Base-by-base conservation (phyloP, 2,797 vertebrate species). In the Mus spretus region DNA sequence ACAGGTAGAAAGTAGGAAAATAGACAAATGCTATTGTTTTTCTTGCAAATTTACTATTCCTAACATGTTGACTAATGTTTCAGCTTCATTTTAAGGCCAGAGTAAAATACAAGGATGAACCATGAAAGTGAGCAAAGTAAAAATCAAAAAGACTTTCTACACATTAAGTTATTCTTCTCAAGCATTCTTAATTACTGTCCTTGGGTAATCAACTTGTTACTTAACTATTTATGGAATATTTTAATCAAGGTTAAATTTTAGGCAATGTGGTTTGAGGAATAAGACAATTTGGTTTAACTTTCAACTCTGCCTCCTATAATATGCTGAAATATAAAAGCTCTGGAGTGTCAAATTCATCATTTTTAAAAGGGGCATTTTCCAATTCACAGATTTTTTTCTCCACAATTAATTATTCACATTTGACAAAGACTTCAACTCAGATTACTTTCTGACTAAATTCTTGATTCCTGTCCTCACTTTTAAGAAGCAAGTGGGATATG, bases 221-320 rank as follows among this genome's bases (percentile, higher is more conserved):
- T 95, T 92, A 89, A 89, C 82, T 92, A 96, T 91, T 88, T 94
- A 84, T 90, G 94, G 11, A 96, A 81, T 85, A 91, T 94, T 96
- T 97, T 93, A 90, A 72, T 72, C n/a, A 84, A 88, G n/a, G 44
- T 95, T 3, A 91, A 78, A 22, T 50, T 97, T 90, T 78, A 59
- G 50, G 57, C 31, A 91, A 24, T 59, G 50, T 26, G 50, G 31
- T 24, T 92, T 91, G 89, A 63, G 40, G 57, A 93, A 53, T 84
- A 91, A 94, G 63, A 89, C 63, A 93, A 96, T 13, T 75, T 78
- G 24, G 22, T 89, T 84, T 44, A 96, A 78, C 28, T 93, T 96
- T 94, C 34, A 89, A 40, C 28, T 89, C 24, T 93, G 20, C 0
- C 3, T 93, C 3, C 12, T 85, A 50, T 2, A 14, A 17, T 89